Evolutionary conservation across 2,888 invertebrate genomes (phyloP), one percentile per base, ranked within the genome.

Genomic region (Lasioglossum pauxillum): DNA sequence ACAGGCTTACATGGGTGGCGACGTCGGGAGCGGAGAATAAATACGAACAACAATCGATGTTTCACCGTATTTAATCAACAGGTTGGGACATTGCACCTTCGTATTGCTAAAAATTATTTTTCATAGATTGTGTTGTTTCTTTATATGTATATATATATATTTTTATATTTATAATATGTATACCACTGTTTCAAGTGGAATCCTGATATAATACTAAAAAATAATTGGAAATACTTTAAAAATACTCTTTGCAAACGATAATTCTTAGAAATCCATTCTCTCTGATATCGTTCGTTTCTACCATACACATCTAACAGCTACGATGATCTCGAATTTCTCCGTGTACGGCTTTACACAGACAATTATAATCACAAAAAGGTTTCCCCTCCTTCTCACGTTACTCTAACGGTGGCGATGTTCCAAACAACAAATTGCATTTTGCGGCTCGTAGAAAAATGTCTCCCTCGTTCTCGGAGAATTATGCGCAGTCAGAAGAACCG

Each of bases 181-280:
- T 87, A 84, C 87, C 93, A 92, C 88, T 78, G 72, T 90, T 78
- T 38, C 83, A 82, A 88, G 84, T 90, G 91, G 92, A 84, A 84
- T 88, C 87, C 88, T 90, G 92, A 84, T 91, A 91, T 95, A 95
- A 95, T 95, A 95, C 95, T 95, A 95, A 94, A 95, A 95, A 95
- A 95, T 95, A 94, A 95, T 93, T 94, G 93, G 92, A 94, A 95
- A 95, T 95, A 95, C 95, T 95, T 95, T 93, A 94, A 94, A 95
- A 94, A 95, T 95, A 94, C 94, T 95, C 94, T 95, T 94, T 94
- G 93, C 94, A 94, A 94, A 94, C 92, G 88, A 94, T 91, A 89
- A 93, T 87, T 93, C 90, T 88, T 91, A 90, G 88, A 91, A 92
- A 91, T 91, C 79, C 90, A 90, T 82, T 89, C 88, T 85, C 85